Base-by-base conservation (phyloP, 2,888 invertebrate species). In the Phoenoteleia sp. region DNA sequence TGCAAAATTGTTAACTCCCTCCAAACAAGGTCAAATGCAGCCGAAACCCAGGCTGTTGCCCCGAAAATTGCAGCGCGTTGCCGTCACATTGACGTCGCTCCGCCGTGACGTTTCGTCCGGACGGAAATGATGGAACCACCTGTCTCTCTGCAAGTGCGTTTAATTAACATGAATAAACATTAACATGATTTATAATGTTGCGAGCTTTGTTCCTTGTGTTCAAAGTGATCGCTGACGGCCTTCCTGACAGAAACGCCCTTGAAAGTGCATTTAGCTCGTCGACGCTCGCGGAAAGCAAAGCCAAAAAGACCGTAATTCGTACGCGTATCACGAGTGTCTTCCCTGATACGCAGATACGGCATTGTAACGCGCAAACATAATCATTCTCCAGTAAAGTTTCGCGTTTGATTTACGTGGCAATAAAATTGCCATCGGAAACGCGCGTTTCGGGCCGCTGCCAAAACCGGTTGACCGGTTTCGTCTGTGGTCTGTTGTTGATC, bases 371-470 rank as follows among this genome's bases (percentile, higher is more conserved):
- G 88, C 90, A 88, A 91, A 91, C 91, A 90, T 91, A 88, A 90
- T 92, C 91, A 91, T 91, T 90, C 88, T 49, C 87, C 88, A 89
- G 90, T 91, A 91, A 92, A 92, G 90, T 64, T 69, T 87, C 88
- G 87, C 88, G 88, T 84, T 88, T 91, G 91, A 92, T 92, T 92
- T 92, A 92, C 92, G 88, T 88, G 88, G 87, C 89, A 91, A 91
- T 92, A 91, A 92, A 92, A 90, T 89, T 88, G 33, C 89, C 90
- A 92, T 92, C 91, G 90, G 91, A 91, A 92, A 91, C 91, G 91
- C 89, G 88, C 90, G 92, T 92, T 92, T 91, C 87, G 83, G 81
- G 67, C 86, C 72, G 88, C 80, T 90, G 90, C 89, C 91, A 88
- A 91, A 92, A 92, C 92, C 92, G 92, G 92, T 92, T 90, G 87